Base-by-base conservation (phyloP, 1,140 invertebrate genomes). In the Pentalonia nigronervosa region DNA sequence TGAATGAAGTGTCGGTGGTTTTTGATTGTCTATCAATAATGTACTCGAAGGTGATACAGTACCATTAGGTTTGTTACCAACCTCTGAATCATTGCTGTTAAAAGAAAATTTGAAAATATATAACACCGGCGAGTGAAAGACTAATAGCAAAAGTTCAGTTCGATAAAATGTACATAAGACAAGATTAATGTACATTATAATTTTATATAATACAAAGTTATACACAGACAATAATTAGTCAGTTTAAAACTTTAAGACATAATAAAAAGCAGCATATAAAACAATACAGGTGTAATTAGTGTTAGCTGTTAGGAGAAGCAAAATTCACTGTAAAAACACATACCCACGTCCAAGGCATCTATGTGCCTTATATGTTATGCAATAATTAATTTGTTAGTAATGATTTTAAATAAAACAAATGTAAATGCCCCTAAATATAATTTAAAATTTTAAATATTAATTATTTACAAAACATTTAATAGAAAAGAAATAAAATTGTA, bases 71-170 rank as follows among this genome's bases (percentile, higher is more conserved):
- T 86, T 91, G 50, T 76, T 67, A 87, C 53, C 91, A 9, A 34
- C 47, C 25, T 93, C 91, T 45, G 88, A 36, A 48, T 89, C 93
- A 9, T 56, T 90, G 53, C 86, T 83, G 56, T 93, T 90, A 36
- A 81, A 53, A 86, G 56, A 92, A 81, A 56, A 90, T 89, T 30
- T 91, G 23, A 53, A 36, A 48, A 67, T 83, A 45, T 86, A 60
- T 45, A 89, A 89, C 34, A 48, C 87, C 60, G 21, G 20, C 23
- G 30, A 67, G 93, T 87, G 56, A 76, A 88, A 47, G 67, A 90
- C 47, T 14, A 50, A 91, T 86, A 86, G 84, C 14, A 20, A 47
- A n/a, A 76, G 60, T 76, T n/a, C 30, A 48, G 23, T 48, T n/a
- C 25, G n/a, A 86, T 45, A 86, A 47, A 86, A 86, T 86, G 23